Evolutionary conservation across 2,113 vertebrate genomes (phyloP), one percentile per base, ranked within the genome.

Genomic region (Forbesichthys agassizii): DNA sequence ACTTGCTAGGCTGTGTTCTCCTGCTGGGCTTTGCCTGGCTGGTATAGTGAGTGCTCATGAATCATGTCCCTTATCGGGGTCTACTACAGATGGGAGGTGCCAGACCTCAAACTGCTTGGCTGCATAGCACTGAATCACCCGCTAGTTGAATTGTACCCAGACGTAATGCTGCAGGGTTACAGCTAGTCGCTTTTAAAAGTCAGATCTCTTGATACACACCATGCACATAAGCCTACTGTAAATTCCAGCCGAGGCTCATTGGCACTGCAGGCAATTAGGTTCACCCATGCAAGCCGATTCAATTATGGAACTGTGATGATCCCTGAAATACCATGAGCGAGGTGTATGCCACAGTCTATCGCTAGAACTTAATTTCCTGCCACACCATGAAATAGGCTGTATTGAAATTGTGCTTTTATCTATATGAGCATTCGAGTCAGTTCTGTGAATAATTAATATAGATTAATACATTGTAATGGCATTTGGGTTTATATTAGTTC

Each of bases 271-370:
- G 87, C 88, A 89, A 92, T 91, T 91, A 90, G 89, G 79, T 90
- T 91, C 84, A 90, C 66, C 85, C 90, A 89, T 85, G 90, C 90
- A 91, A 85, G 85, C 81, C 86, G 83, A 77, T 90, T 86, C 87
- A 90, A 90, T 92, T 92, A 88, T 87, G 85, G 73, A 83, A 80
- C 86, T 71, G 85, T 84, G 87, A 88, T 79, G 88, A 87, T 84
- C 75, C 85, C 77, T 81, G 74, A 85, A 89, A 84, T 86, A 77
- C 72, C 80, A 85, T 73, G 82, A 88, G 70, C 56, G 75, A 78
- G 80, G 82, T 65, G 48, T 84, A 85, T 76, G 84, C 69, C 53
- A 65, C 48, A 77, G 74, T 64, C 56, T 65, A 48, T 55, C 71
- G 42, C 56, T 9, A 6, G 61, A 61, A 51, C 4, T 33, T 10